Evolutionary conservation across 2,113 vertebrate genomes (phyloP).

Genomic region (Forbesichthys agassizii): DNA sequence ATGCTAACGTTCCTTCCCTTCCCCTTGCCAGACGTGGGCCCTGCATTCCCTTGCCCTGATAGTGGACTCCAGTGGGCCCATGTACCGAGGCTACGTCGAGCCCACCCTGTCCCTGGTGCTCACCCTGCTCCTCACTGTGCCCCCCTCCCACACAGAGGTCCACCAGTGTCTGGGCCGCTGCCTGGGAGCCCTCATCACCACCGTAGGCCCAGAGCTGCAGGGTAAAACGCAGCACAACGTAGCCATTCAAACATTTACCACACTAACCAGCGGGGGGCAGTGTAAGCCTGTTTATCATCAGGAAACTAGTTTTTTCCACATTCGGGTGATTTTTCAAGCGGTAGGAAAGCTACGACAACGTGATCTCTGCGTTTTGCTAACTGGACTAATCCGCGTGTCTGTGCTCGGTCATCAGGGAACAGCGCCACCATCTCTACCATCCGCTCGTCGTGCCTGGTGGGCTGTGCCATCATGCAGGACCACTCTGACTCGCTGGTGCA

Average conservation of each 20-base stretch:
- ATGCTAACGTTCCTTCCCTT: background rate
- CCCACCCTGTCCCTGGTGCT: conserved; percentile 95
- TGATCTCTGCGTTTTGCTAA: conserved; percentile 1
- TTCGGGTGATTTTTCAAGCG: background rate
- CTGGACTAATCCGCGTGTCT: background rate
- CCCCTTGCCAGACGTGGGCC: conserved; percentile 87
- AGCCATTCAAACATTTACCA: background rate
- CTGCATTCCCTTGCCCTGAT: conserved; percentile 97
- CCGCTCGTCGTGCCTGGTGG: conserved; percentile 96
- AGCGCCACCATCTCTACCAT: conserved; percentile 94
- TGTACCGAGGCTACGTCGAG: conserved; percentile 98
- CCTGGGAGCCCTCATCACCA: conserved; percentile 96
- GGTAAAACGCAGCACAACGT: conserved; percentile 71
- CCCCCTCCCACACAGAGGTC: conserved; percentile 95
- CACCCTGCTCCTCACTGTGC: conserved; percentile 92
- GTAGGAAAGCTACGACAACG: background rate
- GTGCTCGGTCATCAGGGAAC: conserved; percentile 79
- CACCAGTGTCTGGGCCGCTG: conserved; percentile 97
- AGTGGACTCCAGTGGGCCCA: conserved; percentile 97
- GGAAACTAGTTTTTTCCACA: background rate
- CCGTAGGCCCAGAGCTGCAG: conserved; percentile 95
- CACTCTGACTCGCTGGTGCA: conserved; percentile 97
- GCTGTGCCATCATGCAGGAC: conserved; percentile 98
- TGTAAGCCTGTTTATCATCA: background rate
- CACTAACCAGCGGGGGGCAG: conserved; percentile 51